These are phyloP conservation scores for Blastomussa wellsi DNA, from an alignment of 92 coral and sea anemone species.

Conservation along the genomic window DNA sequence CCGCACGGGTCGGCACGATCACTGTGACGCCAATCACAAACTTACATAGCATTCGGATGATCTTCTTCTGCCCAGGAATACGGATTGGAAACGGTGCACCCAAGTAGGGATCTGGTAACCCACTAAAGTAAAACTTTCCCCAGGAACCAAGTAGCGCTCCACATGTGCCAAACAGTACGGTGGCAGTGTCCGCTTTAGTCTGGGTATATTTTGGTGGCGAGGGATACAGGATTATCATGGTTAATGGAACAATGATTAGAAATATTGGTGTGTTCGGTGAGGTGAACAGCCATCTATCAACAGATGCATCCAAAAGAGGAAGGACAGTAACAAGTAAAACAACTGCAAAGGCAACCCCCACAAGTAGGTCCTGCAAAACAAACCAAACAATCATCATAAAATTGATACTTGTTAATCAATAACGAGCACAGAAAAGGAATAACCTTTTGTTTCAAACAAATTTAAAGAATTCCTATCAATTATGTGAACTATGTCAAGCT, in stretches of 20 bases:
- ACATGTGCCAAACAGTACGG: slow-evolving; percentile 73
- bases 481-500: no score
- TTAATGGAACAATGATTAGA: slow-evolving; percentile 69
- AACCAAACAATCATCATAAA: neutral
- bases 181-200: slow-evolving; percentile 89
- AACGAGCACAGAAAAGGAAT: neutral
- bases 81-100: slow-evolving; percentile 69
- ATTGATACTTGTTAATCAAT: neutral
- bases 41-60: slow-evolving; percentile 71
- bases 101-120: slow-evolving; percentile 71
- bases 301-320: slow-evolving; percentile 66
- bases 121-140: slow-evolving; percentile 61
- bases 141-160: slow-evolving; percentile 82
- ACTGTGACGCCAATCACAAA: slow-evolving; percentile 76
- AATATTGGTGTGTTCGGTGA: slow-evolving; percentile 87
- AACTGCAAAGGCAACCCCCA: slow-evolving; percentile 71
- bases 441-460: no score
- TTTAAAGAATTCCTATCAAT: no score
- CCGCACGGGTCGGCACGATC: slow-evolving; percentile 72
- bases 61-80: slow-evolving; percentile 64
- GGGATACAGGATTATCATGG: slow-evolving; percentile 82
- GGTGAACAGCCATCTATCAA: slow-evolving; percentile 77
- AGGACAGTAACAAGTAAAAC: slow-evolving; percentile 65
- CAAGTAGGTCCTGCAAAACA: slow-evolving; percentile 79
- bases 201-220: slow-evolving; percentile 81